These are phyloP conservation scores for Hypomesus transpacificus DNA, from an alignment of 2,113 vertebrate species.

Conservation along the genomic window DNA sequence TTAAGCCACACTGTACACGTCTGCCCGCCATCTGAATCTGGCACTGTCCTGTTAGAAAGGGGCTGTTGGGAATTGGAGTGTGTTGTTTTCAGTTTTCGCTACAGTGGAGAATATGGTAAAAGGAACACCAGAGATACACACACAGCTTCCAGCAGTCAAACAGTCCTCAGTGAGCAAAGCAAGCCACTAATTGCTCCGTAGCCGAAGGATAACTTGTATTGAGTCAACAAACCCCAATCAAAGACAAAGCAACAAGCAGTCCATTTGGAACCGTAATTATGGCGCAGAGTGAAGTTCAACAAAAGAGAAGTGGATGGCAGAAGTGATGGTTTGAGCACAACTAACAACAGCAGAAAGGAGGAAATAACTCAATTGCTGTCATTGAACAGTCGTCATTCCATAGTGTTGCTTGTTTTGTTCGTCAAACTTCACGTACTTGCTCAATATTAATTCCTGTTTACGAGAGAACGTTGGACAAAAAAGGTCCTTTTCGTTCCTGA, in stretches of 20 bases:
- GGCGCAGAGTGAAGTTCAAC: constrained; percentile 1
- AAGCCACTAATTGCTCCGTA: constrained; percentile 26
- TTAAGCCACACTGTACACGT: constrained; percentile 31
- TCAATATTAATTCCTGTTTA: no score
- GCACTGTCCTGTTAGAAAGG: constrained; percentile 21
- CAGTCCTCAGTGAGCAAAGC: constrained; percentile 26
- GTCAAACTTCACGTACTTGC: background rate
- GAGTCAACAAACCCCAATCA: constrained; percentile 16
- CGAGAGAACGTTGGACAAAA: no score
- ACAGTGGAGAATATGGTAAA: constrained; percentile 1
- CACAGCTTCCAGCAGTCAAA: constrained; percentile 20
- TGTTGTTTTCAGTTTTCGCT: background rate
- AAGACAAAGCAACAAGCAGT: constrained; percentile 10
- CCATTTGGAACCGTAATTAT: constrained; percentile 22
- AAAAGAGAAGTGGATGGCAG: constrained; percentile 8
- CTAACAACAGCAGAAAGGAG: no score
- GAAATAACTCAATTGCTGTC: background rate
- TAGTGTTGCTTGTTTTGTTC: background rate
- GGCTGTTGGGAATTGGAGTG: background rate
- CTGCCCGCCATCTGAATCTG: constrained; percentile 34
- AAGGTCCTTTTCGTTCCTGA: no score
- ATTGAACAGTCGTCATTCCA: no score
- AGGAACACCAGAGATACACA: constrained; percentile 1
- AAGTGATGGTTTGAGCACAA: no score
- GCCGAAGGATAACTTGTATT: constrained; percentile 22